Evolutionary conservation across 2,797 vertebrate species (phyloP).

Genomic region (Brotula barbata): DNA sequence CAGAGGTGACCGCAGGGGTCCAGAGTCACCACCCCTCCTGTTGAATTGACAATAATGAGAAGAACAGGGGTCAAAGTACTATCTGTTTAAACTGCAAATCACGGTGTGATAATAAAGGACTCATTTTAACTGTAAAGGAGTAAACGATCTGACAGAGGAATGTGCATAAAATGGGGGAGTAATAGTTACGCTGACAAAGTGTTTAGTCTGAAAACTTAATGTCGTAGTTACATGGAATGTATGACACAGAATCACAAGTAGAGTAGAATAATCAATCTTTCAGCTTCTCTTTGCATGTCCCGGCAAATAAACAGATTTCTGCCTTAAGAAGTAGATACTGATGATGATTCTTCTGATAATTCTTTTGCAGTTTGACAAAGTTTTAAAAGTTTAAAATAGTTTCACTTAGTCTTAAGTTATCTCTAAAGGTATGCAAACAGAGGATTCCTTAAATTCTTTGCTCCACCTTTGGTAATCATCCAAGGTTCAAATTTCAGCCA

Average conservation of each 20-base stretch:
- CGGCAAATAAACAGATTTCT: neutral
- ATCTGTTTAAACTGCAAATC: neutral
- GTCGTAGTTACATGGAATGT: no score
- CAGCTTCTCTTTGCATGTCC: neutral
- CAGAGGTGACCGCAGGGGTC: slow-evolving; percentile 83
- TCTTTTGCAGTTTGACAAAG: no score
- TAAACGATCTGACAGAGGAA: neutral
- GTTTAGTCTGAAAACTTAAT: no score
- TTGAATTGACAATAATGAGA: slow-evolving; percentile 13
- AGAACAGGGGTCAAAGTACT: neutral
- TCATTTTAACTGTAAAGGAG: no score
- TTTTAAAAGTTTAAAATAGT: no score
- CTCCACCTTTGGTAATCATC: no score
- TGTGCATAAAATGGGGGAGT: neutral
- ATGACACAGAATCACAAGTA: neutral
- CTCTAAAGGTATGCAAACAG: no score
- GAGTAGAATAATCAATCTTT: slow-evolving; percentile 11
- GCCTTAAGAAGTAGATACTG: neutral
- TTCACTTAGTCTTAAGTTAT: no score
- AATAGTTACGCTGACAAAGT: neutral
- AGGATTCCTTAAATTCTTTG: no score
- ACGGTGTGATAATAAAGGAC: neutral
- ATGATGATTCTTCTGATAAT: neutral
- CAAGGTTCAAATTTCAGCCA: no score
- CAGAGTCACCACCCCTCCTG: slow-evolving; percentile 77